phyloP scores from a whole-genome alignment of 1,140 invertebrate species.

The Tetramorium alpestre region DNA sequence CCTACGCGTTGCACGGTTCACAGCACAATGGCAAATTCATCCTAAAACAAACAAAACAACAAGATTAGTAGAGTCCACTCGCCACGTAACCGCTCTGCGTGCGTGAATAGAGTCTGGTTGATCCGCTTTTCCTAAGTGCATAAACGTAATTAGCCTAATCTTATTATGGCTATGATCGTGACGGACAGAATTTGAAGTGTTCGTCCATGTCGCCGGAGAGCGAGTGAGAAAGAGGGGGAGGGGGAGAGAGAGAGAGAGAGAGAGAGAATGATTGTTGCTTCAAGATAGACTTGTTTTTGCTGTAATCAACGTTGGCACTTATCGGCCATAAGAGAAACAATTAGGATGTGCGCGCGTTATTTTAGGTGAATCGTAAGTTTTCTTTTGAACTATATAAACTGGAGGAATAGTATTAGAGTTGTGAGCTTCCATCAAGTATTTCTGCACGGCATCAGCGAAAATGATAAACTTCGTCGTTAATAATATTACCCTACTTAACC shows the following conservation, averaged over 20 bases:
- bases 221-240: neutral
- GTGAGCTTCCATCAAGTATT: slow-evolving; percentile 33
- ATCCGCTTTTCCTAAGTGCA: slow-evolving; percentile 60
- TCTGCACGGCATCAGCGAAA: slow-evolving; percentile 24
- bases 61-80: slow-evolving; percentile 53
- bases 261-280: slow-evolving; percentile 4
- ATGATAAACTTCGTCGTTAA: slow-evolving; percentile 65
- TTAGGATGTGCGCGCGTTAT: neutral
- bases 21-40: slow-evolving; percentile 44
- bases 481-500: slow-evolving; percentile 64
- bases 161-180: slow-evolving; percentile 60
- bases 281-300: slow-evolving; percentile 45
- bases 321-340: slow-evolving; percentile 36
- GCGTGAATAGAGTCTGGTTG: slow-evolving; percentile 27
- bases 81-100: slow-evolving; percentile 24
- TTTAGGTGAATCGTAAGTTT: slow-evolving; percentile 39
- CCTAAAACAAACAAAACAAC: slow-evolving; percentile 57
- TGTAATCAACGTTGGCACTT: slow-evolving; percentile 50
- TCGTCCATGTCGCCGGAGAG: neutral
- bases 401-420: slow-evolving; percentile 7
- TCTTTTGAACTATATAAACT: slow-evolving; percentile 21
- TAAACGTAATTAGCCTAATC: slow-evolving; percentile 61
- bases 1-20: slow-evolving; percentile 23
- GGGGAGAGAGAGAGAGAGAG: too few relatives aligned
- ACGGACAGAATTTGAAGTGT: slow-evolving; percentile 45